These are phyloP conservation scores for Lingula anatina DNA, from an alignment of 2,888 invertebrate genomes.

Conservation along the genomic window DNA sequence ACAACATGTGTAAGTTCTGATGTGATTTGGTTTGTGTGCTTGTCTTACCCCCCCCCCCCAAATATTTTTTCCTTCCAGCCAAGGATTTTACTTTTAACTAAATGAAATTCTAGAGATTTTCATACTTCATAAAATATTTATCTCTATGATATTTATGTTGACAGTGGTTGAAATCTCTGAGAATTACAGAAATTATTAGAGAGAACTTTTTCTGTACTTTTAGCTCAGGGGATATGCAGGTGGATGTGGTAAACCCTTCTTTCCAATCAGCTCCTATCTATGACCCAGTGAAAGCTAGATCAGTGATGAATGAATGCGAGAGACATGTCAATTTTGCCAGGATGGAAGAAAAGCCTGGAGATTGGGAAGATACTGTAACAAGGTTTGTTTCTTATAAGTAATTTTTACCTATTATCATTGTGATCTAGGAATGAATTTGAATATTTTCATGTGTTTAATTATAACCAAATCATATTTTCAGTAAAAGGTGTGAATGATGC, in stretches of 20 bases:
- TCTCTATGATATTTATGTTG: background rate
- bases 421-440: no score
- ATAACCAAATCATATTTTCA: background rate
- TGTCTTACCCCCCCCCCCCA: background rate
- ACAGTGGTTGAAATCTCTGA: background rate
- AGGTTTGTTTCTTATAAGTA: constrained; percentile 57
- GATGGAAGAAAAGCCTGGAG: constrained; percentile 57
- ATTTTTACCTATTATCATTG: background rate
- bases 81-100: background rate
- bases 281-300: constrained; percentile 57
- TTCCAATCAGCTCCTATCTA: constrained; percentile 1
- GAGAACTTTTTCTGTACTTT: background rate
- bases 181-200: no score
- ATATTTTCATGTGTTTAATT: background rate
- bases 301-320: constrained; percentile 69
- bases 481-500: background rate
- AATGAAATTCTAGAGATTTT: no score
- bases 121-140: background rate
- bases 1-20: constrained; percentile 3
- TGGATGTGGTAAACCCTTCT: constrained; percentile 4
- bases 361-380: constrained; percentile 68
- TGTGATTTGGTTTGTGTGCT: background rate
- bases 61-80: no score
- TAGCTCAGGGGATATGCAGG: constrained; percentile 1
- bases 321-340: constrained; percentile 62